Evolutionary conservation across 2,888 invertebrate species (phyloP).

Genomic region (Argynnis bischoffii): DNA sequence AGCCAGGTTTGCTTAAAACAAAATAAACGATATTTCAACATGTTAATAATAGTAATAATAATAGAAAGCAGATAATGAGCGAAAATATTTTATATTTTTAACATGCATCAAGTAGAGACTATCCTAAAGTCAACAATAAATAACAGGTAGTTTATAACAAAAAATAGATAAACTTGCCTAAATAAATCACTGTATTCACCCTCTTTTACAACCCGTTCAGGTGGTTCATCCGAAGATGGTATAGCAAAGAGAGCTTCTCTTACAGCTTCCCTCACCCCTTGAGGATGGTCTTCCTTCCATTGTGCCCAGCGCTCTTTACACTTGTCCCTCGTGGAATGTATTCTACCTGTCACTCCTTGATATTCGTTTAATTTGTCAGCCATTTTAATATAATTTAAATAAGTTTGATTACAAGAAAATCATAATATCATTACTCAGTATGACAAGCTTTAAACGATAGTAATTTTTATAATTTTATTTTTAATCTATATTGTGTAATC

Average conservation of each 20-base stretch:
- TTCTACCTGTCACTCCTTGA: conserved; percentile 87
- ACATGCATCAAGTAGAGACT: too few relatives aligned
- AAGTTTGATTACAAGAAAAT: background rate
- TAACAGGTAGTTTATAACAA: background rate
- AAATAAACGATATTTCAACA: too few relatives aligned
- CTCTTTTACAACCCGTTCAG: conserved; percentile 65
- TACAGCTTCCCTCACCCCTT: conserved; percentile 77
- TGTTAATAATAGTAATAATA: too few relatives aligned
- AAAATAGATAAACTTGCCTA: conserved; percentile 51
- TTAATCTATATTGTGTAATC: background rate
- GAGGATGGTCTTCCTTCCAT: conserved; percentile 84
- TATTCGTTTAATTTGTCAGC: conserved; percentile 91
- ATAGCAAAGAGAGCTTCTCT: conserved; percentile 72
- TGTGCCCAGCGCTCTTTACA: conserved; percentile 83
- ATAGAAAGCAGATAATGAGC: too few relatives aligned
- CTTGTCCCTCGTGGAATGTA: conserved; percentile 86
- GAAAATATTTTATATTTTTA: too few relatives aligned
- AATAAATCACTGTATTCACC: conserved; percentile 69
- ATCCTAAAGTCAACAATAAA: too few relatives aligned
- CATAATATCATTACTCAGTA: background rate
- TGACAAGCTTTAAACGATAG: background rate
- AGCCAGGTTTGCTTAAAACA: too few relatives aligned
- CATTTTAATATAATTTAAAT: conserved; percentile 62
- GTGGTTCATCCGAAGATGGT: conserved; percentile 66
- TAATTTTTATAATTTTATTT: too few relatives aligned